Base-by-base conservation (phyloP, 2,888 invertebrate species). In the Thyatira batis region DNA sequence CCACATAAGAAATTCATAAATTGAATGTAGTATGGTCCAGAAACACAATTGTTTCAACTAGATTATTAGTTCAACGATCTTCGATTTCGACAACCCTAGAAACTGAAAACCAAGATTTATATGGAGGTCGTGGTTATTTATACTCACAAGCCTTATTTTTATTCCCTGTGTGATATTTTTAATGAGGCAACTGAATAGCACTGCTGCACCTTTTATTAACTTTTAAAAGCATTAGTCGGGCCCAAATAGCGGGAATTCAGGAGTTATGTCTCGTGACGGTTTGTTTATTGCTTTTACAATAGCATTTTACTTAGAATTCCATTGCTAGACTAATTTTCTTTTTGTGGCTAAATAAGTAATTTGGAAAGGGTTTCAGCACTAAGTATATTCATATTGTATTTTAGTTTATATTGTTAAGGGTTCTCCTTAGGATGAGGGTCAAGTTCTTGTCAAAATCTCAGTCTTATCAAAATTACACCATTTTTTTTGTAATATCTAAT, bases 151-250 rank as follows among this genome's bases (percentile, higher is more conserved):
- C 84, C 84, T 86, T 85, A 88, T 89, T 90, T 90, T 89, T 89
- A 89, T 89, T 87, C 84, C 85, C 79, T 75, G 84, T 87, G 87
- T 89, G 89, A 89, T 89, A 89, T 89, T 89, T 89, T 89, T 89
- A 89, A 89, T 89, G 89, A 89, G 86, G 83, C 80, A 84, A 85
- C 84, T 87, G 84, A 87, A 88, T 83, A 79, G 80, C 77, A 65
- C 67, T 65, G 73, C 78, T 86, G 84, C 84, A 83, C 84, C 82
- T 84, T 87, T 85, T 87, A 87, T 88, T 86, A 80, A 85, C 82
- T 75, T 85, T 84, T 85, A 82, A 82, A 85, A 82, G 81, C 79
- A 83, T 84, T 83, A 78, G 77, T 65, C 66, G 66, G 54, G 61
- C 69, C 76, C 73, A 68, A 78, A 79, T 76, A 71, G 72, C 71